phyloP scores from a whole-genome alignment of 1,140 invertebrate species.

The Tetragnatha versicolor region DNA sequence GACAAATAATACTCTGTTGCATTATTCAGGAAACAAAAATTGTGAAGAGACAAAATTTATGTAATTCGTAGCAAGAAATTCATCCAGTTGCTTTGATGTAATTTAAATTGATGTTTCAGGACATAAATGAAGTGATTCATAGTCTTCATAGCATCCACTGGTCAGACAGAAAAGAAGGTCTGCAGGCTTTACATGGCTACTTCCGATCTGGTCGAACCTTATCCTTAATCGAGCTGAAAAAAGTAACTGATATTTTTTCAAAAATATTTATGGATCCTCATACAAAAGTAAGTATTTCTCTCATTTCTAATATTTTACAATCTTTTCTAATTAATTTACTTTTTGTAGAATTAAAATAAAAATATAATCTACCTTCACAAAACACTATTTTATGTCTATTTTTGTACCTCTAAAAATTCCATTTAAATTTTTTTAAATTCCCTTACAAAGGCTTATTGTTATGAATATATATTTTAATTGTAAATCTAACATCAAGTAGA shows the following conservation, averaged over 20 bases:
- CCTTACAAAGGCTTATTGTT: neutral
- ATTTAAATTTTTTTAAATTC: neutral
- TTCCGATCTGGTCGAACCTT: constrained; percentile 75
- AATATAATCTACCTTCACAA: too few species aligned
- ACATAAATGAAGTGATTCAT: constrained; percentile 87
- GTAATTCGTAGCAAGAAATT: neutral
- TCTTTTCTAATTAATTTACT: neutral
- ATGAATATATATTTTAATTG: neutral
- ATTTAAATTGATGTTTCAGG: constrained; percentile 66
- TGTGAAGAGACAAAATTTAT: too few species aligned
- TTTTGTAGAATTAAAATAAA: neutral
- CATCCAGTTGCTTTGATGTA: neutral
- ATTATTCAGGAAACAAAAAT: too few species aligned
- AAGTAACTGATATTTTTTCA: constrained; percentile 88
- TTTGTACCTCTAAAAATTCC: too few species aligned
- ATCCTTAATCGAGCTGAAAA: constrained; percentile 75
- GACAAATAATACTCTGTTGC: too few species aligned
- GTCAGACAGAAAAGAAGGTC: constrained; percentile 90
- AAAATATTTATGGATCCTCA: constrained; percentile 98
- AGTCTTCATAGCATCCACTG: constrained; percentile 87
- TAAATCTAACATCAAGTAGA: neutral
- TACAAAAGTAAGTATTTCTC: constrained; percentile 73
- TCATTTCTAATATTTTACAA: neutral
- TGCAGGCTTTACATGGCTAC: constrained; percentile 80
- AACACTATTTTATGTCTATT: too few species aligned